Evolutionary conservation across 23 tunicate genomes (phyloP).

Genomic region (Trididemnum miniatum): DNA sequence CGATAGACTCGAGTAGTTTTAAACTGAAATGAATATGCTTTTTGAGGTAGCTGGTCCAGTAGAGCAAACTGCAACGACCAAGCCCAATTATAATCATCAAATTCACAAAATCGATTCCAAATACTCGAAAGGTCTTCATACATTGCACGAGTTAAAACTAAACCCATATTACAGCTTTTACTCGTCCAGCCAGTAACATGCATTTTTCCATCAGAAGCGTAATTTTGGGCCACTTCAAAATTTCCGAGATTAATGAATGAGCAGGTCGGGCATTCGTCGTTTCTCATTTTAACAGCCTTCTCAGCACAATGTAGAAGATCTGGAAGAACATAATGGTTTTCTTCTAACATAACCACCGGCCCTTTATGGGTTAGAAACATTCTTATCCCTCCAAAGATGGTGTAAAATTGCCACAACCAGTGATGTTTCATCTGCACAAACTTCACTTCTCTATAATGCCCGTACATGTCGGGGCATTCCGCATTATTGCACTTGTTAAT

Average conservation of each 20-base stretch:
- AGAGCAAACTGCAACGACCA: constrained; percentile 82
- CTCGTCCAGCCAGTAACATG: constrained; percentile 70
- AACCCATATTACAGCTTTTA: constrained; percentile 68
- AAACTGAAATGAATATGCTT: constrained; percentile 24
- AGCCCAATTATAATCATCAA: constrained; percentile 97
- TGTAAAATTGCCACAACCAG: constrained; percentile 93
- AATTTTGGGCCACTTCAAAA: constrained; percentile 49
- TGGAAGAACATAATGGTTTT: constrained; percentile 74
- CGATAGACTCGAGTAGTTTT: constrained; percentile 72
- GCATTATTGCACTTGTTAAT: constrained; percentile 81
- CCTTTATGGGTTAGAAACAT: constrained; percentile 13
- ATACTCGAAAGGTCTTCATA: constrained; percentile 34
- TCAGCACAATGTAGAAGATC: constrained; percentile 49
- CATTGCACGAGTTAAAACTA: constrained; percentile 55
- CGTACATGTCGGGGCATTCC: constrained; percentile 75
- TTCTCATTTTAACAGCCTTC: constrained; percentile 15
- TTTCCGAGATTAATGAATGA: constrained; percentile 64
- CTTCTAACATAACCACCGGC: constrained; percentile 70
- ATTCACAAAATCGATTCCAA: constrained; percentile 56
- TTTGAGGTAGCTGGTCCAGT: neutral
- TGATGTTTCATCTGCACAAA: constrained; percentile 91
- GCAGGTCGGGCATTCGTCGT: constrained; percentile 54
- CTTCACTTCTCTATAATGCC: constrained; percentile 83
- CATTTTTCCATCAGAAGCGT: constrained; percentile 24
- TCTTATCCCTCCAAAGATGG: constrained; percentile 65